Evolutionary conservation across 2,113 vertebrate species (phyloP), one percentile per base, ranked within the genome.

Genomic region (Phodopus roborovskii): DNA sequence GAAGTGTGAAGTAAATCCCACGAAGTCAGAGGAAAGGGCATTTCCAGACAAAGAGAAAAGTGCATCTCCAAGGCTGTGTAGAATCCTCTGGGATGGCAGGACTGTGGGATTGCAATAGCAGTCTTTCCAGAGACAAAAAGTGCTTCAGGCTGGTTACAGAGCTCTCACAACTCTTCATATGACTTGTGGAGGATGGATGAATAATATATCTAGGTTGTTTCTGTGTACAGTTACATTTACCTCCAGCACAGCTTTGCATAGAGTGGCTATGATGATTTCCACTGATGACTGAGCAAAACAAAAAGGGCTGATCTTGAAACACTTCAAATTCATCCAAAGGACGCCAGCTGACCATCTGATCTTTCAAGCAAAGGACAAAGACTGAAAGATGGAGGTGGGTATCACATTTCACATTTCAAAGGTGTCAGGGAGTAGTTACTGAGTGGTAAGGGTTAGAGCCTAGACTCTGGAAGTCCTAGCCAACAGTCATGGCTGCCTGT

Each of bases 101-200:
- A 4, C 22, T 30, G 33, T 10, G 13, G 26, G 24, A 24, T 64
- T 73, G 26, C 62, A 68, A 3, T 33, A 30, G 39, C 28, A 9
- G 26, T n/a, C 7, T 70, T 53, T 16, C 20, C 5, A 30, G 50
- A 12, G 33, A 78, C 30, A n/a, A 45, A 39, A 79, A 15, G 0
- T 8, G 6, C 15, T 78, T 50, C 30, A 20, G 28, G 2, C 2
- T 39, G 39, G 22, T 36, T 42, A 45, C 53, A 45, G 60, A 56
- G 28, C 24, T 19, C 2, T 22, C 1, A 7, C 0, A 19, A 12
- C 11, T 26, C 5, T 5, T 22, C 0, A 1, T 0, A 1, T 30
- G n/a, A 24, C 68, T 56, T n/a, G 8, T 1, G 5, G 19, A 64
- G 9, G 13, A 2, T 2, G 33, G n/a, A 28, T 39, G 56, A n/a